A percentile compares a stretch with the other conserved stretches of the same genome.
Conservation (phyloP, 2,888 invertebrate species). For the Heliothis peltigera region DNA sequence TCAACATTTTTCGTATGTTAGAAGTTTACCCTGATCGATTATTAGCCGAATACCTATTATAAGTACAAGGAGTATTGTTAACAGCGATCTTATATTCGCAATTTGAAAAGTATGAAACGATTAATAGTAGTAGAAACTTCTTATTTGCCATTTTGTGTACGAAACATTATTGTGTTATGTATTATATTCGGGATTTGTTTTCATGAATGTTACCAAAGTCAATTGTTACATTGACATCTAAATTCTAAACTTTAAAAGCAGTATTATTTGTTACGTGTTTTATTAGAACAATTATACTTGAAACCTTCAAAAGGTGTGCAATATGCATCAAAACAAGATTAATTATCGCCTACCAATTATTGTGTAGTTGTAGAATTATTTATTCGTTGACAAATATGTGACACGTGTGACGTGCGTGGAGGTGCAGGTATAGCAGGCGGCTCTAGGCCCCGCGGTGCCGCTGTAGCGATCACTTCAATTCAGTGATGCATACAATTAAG, state of each 20-base stretch:
- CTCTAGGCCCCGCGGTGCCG: neutral
- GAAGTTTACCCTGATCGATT: constrained; percentile 21
- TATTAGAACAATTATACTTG: constrained; percentile 37
- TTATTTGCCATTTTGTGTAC: constrained; percentile 53
- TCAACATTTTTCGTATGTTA: constrained; percentile 47
- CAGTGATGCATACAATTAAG: constrained; percentile 8
- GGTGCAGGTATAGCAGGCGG: constrained; percentile 3
- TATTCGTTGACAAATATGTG: constrained; percentile 27
- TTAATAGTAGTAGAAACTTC: constrained; percentile 26
- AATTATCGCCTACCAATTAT: constrained; percentile 44
- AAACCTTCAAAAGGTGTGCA: constrained; percentile 45
- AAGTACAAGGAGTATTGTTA: constrained; percentile 47
- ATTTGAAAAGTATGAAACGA: constrained; percentile 12
- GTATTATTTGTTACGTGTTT: constrained; percentile 55
- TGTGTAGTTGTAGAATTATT: constrained; percentile 48
- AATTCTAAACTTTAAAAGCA: constrained; percentile 50
- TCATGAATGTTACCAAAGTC: constrained; percentile 45
- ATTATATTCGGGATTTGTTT: constrained; percentile 16
- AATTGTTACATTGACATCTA: constrained; percentile 40
- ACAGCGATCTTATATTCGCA: constrained; percentile 31
- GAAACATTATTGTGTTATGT: constrained; percentile 44
- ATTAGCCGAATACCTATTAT: constrained; percentile 43
- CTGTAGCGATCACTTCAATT: neutral
- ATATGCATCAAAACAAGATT: constrained; percentile 28
- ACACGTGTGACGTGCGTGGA: constrained; percentile 4